Evolutionary conservation across 2,888 invertebrate genomes (phyloP).

Genomic region (Cyrtodaria siliqua): DNA sequence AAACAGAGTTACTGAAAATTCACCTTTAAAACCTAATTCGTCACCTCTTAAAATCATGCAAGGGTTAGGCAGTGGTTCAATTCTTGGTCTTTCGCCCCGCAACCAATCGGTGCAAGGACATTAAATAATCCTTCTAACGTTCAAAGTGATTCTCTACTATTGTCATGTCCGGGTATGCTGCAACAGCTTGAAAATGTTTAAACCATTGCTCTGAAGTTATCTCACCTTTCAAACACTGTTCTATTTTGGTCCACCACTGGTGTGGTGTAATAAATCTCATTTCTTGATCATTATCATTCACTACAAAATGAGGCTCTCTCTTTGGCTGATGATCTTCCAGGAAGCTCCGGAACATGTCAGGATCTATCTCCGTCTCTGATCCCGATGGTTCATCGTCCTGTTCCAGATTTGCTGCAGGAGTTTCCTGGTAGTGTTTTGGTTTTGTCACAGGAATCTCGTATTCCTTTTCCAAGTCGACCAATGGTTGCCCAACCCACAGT

Average conservation of each 20-base stretch:
- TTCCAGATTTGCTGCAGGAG: no score
- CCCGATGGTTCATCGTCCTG: no score
- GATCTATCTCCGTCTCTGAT: no score
- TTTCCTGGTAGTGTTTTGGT: background rate
- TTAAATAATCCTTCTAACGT: no score
- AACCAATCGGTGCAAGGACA: no score
- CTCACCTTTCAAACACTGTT: slow-evolving; percentile 16
- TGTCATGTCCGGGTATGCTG: no score
- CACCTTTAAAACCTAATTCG: no score
- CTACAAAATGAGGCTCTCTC: slow-evolving; percentile 22
- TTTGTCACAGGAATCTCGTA: slow-evolving; percentile 7
- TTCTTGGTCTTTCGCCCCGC: no score
- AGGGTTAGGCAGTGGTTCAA: no score
- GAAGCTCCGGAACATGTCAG: slow-evolving; percentile 18
- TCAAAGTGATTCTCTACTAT: no score
- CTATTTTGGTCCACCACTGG: slow-evolving; percentile 39
- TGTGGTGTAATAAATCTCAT: slow-evolving; percentile 1
- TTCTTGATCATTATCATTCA: background rate
- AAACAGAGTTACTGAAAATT: no score
- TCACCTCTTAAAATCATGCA: no score
- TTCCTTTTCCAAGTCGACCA: slow-evolving; percentile 13
- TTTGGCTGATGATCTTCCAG: slow-evolving; percentile 22
- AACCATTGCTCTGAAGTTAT: slow-evolving; percentile 26
- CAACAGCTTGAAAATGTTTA: background rate
- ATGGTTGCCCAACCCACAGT: slow-evolving; percentile 60